phyloP scores from a whole-genome alignment of 2,888 invertebrate species.

The Subacronicta megacephala region DNA sequence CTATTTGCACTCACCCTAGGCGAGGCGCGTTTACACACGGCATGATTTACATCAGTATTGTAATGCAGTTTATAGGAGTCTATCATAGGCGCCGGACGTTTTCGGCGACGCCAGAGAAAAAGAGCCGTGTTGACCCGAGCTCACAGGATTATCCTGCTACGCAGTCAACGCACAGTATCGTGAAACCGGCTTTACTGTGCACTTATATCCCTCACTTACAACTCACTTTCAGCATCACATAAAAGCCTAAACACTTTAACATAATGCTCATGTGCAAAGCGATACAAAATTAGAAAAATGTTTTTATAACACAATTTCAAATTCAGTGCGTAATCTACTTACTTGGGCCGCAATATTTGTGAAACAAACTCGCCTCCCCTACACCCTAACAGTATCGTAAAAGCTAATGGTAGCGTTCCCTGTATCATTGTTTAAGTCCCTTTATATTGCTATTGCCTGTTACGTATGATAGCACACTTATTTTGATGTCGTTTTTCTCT shows the following conservation, averaged over 20 bases:
- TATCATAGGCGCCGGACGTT: no score
- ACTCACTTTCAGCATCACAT: slow-evolving; percentile 19
- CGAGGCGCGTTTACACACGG: no score
- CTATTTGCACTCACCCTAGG: no score
- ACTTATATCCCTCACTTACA: no score
- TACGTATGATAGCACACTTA: slow-evolving; percentile 56
- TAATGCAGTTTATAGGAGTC: no score
- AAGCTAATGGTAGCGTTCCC: slow-evolving; percentile 70
- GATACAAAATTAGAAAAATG: slow-evolving; percentile 51
- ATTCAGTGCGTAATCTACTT: slow-evolving; percentile 47
- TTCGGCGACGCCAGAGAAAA: no score
- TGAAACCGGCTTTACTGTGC: no score
- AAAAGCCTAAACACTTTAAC: slow-evolving; percentile 15
- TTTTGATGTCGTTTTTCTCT: slow-evolving; percentile 43
- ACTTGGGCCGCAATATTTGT: slow-evolving; percentile 60
- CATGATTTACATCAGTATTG: no score
- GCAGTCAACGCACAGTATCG: no score
- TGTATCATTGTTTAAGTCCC: slow-evolving; percentile 72
- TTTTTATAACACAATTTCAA: slow-evolving; percentile 49
- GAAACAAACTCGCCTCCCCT: slow-evolving; percentile 53
- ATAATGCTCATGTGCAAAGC: slow-evolving; percentile 29
- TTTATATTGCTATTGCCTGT: slow-evolving; percentile 58
- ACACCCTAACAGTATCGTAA: slow-evolving; percentile 69
- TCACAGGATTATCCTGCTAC: no score
- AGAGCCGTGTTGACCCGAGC: no score